Base-by-base conservation (phyloP, 1,140 invertebrate species). In the Zaprionus nigranus region DNA sequence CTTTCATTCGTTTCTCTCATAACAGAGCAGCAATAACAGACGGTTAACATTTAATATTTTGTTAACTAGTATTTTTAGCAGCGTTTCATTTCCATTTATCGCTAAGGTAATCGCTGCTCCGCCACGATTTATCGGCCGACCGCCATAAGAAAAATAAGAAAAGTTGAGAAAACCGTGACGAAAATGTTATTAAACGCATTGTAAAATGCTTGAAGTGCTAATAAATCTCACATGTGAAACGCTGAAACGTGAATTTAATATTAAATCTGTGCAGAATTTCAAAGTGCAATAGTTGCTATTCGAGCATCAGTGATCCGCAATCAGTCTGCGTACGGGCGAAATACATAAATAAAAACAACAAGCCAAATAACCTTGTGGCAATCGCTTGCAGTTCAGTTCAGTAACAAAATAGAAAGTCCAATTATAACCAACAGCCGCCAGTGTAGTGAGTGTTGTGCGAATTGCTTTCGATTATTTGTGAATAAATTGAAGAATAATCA, bases 321-420 rank as follows among this genome's bases (percentile, higher is more conserved):
- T 82, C 57, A 57, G 34, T 74, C 65, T 69, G 38, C n/a, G n/a
- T 28, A 71, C 58, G 53, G 69, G 65, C 17, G 36, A 65, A 54
- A 70, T 43, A 70, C 30, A 75, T 69, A 66, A 87, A 88, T 78
- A 78, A 82, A 78, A 83, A 77, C 75, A 73, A 77, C 59, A 61
- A 60, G 43, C 59, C 54, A 69, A 71, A 81, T 88, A 87, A 87
- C 83, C 83, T 87, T 87, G 83, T 87, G 75, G 60, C 67, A 54
- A 58, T 70, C 60, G 69, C 74, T 56, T 66, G 71, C 36, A 74
- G 62, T 74, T 81, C 58, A 61, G 72, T 43, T 64, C 54, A 67
- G 49, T 74, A 82, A 87, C 73, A 79, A 75, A 81, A 76, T 82
- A 76, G 79, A 84, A 87, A 87, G 83, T 91, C 63, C 71, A 82